These are phyloP conservation scores for Lathamus discolor DNA, from an alignment of 2,113 vertebrate species.

Conservation along the genomic window DNA sequence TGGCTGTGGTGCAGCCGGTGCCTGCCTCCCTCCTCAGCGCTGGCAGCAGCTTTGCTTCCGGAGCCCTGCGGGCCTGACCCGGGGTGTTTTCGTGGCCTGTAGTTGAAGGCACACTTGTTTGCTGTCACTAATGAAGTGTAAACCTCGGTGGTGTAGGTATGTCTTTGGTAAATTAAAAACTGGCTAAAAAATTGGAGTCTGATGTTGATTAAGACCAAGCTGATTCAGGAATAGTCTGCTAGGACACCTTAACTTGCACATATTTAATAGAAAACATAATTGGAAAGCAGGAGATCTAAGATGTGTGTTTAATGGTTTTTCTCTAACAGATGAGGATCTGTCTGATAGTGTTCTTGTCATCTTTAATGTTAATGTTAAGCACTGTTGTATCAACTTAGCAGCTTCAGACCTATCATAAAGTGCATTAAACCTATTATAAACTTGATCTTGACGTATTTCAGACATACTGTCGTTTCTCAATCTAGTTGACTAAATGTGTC, in stretches of 20 bases:
- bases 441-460: neutral
- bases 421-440: conserved; percentile 19
- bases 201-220: neutral
- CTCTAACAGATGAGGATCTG: neutral
- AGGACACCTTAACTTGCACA: accelerated
- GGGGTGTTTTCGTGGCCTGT: accelerated
- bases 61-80: accelerated
- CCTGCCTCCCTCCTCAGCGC: accelerated
- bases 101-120: neutral
- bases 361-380: neutral
- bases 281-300: neutral
- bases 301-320: neutral
- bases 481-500: neutral
- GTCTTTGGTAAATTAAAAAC: neutral
- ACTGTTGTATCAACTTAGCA: neutral
- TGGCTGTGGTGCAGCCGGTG: neutral
- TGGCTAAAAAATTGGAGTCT: neutral
- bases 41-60: neutral
- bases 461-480: neutral
- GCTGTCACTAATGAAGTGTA: neutral
- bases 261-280: neutral
- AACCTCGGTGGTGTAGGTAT: neutral
- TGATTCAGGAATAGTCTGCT: neutral
- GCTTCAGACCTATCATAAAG: neutral
- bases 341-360: neutral